phyloP scores from a whole-genome alignment of 2,888 invertebrate genomes.

The Papilio gigon region DNA sequence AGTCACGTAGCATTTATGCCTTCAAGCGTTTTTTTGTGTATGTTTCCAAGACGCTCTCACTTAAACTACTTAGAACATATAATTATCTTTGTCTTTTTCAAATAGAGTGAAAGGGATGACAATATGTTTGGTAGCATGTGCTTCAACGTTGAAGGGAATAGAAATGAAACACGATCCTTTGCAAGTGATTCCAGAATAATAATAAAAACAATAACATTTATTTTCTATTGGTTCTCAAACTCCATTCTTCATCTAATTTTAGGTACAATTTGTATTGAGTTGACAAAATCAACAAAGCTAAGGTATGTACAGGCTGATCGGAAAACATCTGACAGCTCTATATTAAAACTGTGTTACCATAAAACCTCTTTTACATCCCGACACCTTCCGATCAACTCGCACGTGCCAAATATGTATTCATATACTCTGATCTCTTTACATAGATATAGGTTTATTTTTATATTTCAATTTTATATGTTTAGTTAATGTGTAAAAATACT shows the following conservation, averaged over 20 bases:
- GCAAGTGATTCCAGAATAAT: constrained; percentile 82
- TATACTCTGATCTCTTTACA: constrained; percentile 75
- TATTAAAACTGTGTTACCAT: constrained; percentile 41
- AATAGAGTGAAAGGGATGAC: neutral
- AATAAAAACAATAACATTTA: constrained; percentile 82
- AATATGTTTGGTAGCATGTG: neutral
- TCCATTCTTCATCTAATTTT: constrained; percentile 68
- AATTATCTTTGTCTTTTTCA: neutral
- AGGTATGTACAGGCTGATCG: constrained; percentile 56
- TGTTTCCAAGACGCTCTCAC: neutral
- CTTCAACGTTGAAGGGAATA: constrained; percentile 30
- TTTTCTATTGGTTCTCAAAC: constrained; percentile 80
- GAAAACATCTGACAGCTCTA: constrained; percentile 46
- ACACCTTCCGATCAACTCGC: constrained; percentile 57
- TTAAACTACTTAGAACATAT: neutral
- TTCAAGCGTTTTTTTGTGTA: neutral
- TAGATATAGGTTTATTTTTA: constrained; percentile 65
- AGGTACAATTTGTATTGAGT: constrained; percentile 79
- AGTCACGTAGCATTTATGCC: neutral
- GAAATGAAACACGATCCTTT: constrained; percentile 74
- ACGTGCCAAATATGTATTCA: constrained; percentile 72
- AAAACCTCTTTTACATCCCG: constrained; percentile 32
- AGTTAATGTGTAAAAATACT: constrained; percentile 81
- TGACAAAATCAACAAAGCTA: constrained; percentile 78
- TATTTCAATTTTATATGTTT: constrained; percentile 74